phyloP scores from a whole-genome alignment of 2,113 vertebrate genomes.

The Apodemus sylvaticus region DNA sequence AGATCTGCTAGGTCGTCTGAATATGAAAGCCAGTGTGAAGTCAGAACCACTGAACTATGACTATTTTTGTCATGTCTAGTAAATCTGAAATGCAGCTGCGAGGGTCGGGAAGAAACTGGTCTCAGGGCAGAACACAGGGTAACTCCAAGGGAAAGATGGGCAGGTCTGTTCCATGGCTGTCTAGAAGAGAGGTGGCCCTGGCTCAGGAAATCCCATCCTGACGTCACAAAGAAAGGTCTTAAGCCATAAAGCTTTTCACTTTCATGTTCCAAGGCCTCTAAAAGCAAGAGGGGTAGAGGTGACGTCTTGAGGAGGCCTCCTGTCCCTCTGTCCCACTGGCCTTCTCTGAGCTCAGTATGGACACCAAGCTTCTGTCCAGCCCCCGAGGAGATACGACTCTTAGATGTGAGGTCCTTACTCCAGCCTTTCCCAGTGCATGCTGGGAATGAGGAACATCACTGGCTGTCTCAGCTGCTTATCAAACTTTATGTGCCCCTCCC shows the following conservation, averaged over 20 bases:
- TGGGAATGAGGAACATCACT: not conserved
- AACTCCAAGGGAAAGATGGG: not conserved
- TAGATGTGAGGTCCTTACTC: not conserved
- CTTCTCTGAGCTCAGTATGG: not conserved
- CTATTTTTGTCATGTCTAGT: not conserved
- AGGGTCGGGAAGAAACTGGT: not conserved
- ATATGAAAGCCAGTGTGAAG: not conserved
- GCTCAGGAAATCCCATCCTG: not conserved
- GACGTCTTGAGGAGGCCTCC: not conserved
- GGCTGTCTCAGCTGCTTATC: not conserved
- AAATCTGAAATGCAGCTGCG: conserved; percentile 10
- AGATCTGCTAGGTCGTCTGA: not conserved
- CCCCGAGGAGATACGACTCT: not conserved
- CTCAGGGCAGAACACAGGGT: not conserved
- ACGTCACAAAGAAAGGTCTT: not conserved
- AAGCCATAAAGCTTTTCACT: not conserved
- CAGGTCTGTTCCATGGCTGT: not conserved
- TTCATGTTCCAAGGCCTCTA: not conserved
- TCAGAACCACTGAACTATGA: not conserved
- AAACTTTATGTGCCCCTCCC: not conserved
- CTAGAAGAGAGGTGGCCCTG: not conserved
- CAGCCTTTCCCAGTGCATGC: not conserved
- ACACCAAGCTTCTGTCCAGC: not conserved
- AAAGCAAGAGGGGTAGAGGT: not conserved
- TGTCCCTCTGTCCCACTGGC: not conserved